Evolutionary conservation across 2,113 vertebrate species (phyloP).

Genomic region (Psophia crepitans): DNA sequence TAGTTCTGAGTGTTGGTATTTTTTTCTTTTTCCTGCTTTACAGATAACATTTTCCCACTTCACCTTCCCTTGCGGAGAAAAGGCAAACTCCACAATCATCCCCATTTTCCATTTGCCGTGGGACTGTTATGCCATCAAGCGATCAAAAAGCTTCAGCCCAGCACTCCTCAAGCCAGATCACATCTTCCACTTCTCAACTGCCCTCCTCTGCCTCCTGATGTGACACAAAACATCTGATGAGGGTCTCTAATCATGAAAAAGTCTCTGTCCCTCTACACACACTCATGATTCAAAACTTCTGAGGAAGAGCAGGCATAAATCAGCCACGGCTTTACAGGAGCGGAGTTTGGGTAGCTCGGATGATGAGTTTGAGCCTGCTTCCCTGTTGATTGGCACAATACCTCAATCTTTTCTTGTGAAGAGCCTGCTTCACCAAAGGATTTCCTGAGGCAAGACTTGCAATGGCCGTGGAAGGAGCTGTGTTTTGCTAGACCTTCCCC

Average conservation of each 20-base stretch:
- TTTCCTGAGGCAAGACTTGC: background rate
- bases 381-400: background rate
- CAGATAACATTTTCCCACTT: background rate
- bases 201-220: background rate
- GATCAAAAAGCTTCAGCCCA: background rate
- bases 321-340: background rate
- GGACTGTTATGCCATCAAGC: background rate
- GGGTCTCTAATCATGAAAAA: background rate
- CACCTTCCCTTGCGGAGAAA: background rate
- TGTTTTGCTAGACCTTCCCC: background rate
- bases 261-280: rapidly evolving
- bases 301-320: background rate
- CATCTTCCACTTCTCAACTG: background rate
- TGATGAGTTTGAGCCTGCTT: background rate
- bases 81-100: background rate
- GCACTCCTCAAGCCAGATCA: background rate
- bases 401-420: background rate
- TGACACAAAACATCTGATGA: background rate
- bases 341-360: rapidly evolving
- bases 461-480: background rate
- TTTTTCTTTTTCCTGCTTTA: background rate
- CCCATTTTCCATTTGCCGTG: background rate
- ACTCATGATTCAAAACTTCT: background rate
- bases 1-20: background rate
- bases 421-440: background rate